Base-by-base conservation (phyloP, 2,888 invertebrate species). In the Chymomyza fuscimana region DNA sequence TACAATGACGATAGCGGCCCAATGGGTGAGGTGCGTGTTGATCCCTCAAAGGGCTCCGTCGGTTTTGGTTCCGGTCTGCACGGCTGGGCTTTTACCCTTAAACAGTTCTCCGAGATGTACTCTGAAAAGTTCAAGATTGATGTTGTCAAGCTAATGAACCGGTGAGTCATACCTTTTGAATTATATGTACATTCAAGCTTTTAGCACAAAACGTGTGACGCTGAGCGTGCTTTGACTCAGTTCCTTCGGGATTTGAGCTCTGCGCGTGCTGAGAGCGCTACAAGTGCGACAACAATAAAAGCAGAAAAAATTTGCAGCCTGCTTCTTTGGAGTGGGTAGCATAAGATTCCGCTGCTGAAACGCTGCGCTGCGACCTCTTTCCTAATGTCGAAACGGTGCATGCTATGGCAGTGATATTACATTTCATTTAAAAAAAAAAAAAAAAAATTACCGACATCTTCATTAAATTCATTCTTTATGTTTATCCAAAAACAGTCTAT, bases 61-160 rank as follows among this genome's bases (percentile, higher is more conserved):
- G 99, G 99, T 91, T 99, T 99, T 92, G 99, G 99, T 76, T 99
- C 99, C 32, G 99, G 99, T 89, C 96, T 99, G 77, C 99, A 99
- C 92, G 99, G 99, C 79, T 99, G 99, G 99, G 99, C 99, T 64
- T 99, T 99, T 93, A 99, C 99, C 77, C 94, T 99, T 81, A 99
- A 99, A 93, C 99, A 99, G 94, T 99, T 99, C 93, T 94, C 99
- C 62, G 99, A 99, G 93, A 98, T 99, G 96, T 99, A 99, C 92
- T 96, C 98, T 46, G 97, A 97, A 91, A 99, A 99, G 93, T 99
- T 99, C 95, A 98, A 98, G 93, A 97, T 99, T 81, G 98, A 99
- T 92, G 95, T 96, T 64, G 96, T 96, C 83, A 99, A 99, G 92
- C 95, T 99, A 89, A 99, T 99, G 99, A 98, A 97, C 93, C 94